Evolutionary conservation across 2,888 invertebrate genomes (phyloP), one percentile per base, ranked within the genome.

Genomic region (Esperia sulphurella): DNA sequence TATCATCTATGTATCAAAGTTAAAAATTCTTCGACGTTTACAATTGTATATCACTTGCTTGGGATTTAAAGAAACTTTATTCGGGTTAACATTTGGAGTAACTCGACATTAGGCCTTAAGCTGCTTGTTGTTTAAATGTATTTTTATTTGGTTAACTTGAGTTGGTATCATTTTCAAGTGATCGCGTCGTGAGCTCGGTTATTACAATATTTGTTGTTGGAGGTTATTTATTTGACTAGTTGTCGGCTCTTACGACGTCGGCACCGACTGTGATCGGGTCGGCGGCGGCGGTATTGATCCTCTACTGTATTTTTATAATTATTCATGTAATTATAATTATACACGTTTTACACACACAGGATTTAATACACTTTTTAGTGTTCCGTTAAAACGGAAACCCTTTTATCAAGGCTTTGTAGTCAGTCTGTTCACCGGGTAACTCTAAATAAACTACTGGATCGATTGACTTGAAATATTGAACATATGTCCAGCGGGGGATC

Each of bases 201-300:
- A 84, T 84, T 85, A 85, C 82, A 84, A 86, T 85, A 86, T 86
- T 86, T 85, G 86, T 83, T 83, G 80, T 83, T 77, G 73, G 68
- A 74, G 55, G 68, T 83, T 80, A 83, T 84, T 86, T 85, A 86
- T 85, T 78, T 79, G 76, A 76, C 68, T 78, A 77, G 76, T 73
- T 77, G 78, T 72, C 75, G 67, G 69, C 56, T 66, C 58, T 74
- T 69, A 72, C 57, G 65, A 64, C 64, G 73, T 67, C 80, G 76
- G 73, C 67, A 54, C 51, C 61, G 65, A 62, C 46, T 73, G 72
- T 63, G 59, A 66, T 59, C 52, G 1, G 59, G 65, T 57, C 73
- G 74, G 77, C 75, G 69, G 71, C 71, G 74, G 77, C 75, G 69
- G 71, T 70, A 72, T 75, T 79, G 74, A 79, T 78, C 75, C 70